phyloP scores from a whole-genome alignment of 2,113 vertebrate genomes.

The Neodon shergylaensis region DNA sequence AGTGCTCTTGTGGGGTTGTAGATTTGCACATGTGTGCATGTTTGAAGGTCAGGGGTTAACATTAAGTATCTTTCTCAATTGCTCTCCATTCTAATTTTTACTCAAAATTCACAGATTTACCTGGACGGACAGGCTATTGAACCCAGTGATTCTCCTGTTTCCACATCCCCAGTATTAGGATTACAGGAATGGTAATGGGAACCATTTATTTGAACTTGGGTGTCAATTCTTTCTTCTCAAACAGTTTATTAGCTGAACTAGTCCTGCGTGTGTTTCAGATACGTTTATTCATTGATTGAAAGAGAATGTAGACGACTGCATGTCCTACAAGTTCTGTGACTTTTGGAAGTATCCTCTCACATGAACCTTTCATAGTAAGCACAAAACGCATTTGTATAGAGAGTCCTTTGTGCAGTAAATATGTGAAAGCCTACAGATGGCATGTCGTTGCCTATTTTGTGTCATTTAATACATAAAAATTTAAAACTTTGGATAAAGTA shows the following conservation, averaged over 20 bases:
- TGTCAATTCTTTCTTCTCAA: not conserved
- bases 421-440: not conserved
- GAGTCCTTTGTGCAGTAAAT: not conserved
- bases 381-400: not conserved
- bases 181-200: not conserved
- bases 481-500: not conserved
- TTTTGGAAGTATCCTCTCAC: not conserved
- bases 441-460: not conserved
- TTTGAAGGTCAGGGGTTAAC: not conserved
- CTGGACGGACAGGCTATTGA: no score
- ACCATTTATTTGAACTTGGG: not conserved
- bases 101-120: not conserved
- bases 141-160: not conserved
- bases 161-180: not conserved
- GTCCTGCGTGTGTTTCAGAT: not conserved
- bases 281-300: not conserved
- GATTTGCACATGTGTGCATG: not conserved
- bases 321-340: not conserved
- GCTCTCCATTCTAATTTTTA: not conserved
- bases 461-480: slow-evolving; percentile 21
- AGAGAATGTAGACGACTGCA: not conserved
- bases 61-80: not conserved
- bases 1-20: no score
- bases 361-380: slow-evolving; percentile 21
- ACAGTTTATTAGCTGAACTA: not conserved